phyloP scores from a whole-genome alignment of 1,140 invertebrate species.

The Oreohelix idahoensis region DNA sequence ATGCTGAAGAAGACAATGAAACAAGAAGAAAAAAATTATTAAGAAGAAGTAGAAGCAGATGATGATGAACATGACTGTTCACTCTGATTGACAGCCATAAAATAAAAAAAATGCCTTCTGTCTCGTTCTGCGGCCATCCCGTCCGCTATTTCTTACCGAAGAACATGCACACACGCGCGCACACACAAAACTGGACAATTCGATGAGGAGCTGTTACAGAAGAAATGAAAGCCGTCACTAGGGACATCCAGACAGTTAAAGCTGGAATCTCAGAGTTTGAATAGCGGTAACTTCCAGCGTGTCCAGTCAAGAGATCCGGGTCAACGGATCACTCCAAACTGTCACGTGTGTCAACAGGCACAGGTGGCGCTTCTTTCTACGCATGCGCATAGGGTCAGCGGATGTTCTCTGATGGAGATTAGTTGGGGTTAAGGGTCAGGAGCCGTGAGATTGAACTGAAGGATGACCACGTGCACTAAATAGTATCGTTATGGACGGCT shows the following conservation, averaged over 20 bases:
- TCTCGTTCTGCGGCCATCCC: too few relatives aligned
- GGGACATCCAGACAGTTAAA: not conserved
- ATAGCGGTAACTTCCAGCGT: not conserved
- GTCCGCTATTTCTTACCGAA: too few relatives aligned
- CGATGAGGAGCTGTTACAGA: not conserved
- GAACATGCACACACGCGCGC: not conserved
- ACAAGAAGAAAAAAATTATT: too few relatives aligned
- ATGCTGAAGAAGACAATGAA: too few relatives aligned
- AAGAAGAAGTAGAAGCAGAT: too few relatives aligned
- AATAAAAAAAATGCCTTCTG: too few relatives aligned
- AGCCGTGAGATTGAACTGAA: not conserved
- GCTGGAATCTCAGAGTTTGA: not conserved
- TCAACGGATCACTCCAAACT: conserved; percentile 33
- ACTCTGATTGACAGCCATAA: too few relatives aligned
- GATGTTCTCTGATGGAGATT: conserved; percentile 29
- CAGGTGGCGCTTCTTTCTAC: conserved; percentile 31
- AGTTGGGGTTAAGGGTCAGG: conserved; percentile 14
- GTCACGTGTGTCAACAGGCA: conserved; percentile 40
- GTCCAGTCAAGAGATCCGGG: not conserved
- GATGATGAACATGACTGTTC: too few relatives aligned
- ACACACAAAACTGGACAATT: not conserved
- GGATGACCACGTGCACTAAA: conserved; percentile 1
- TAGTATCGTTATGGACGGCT: not conserved
- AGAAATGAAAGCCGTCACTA: not conserved
- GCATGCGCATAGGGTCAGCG: conserved; percentile 22